Evolutionary conservation across 2,797 vertebrate species (phyloP), one percentile per base, ranked within the genome.

Genomic region (Melanotaenia pygmaea): DNA sequence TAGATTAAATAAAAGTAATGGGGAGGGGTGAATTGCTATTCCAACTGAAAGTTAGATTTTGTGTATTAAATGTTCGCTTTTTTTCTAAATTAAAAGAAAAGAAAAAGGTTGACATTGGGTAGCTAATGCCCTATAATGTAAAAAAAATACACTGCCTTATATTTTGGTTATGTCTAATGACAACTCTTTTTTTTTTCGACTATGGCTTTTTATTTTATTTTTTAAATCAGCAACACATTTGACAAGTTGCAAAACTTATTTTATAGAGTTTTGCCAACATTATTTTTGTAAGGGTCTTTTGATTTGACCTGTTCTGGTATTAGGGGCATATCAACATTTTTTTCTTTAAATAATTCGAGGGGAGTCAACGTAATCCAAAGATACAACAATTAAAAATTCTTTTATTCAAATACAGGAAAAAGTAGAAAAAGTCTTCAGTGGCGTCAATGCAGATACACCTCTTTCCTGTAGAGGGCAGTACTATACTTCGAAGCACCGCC

Each of bases 391-490:
- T 47, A 47, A 8, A 20, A 5, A 2, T 47, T 20, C 18, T 20
- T 20, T 20, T 18, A n/a, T 20, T n/a, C 18, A 47, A 47, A 47
- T 12, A 53, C 10, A 24, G 11, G 16, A 45, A 45, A 20, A 45
- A 14, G 12, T 45, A 20, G 43, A 45, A 45, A 45, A 45, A 8
- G 43, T 5, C 1, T 45, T 45, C 43, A 45, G 43, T 45, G 7
- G 43, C 14, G 18, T 20, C 20, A 12, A 13, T 47, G 70, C 60
- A 61, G 16, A 26, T 10, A 26, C 32, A 43, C 3, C 5, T 20
- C 3, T 0, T 6, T 38, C 79, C 76, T 40, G 5, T 18, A 60
- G 77, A 18, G 38, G 79, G 64, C 59, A 50, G 12, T n/a, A 59
- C 3, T 9, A 1, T 0, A 4, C n/a, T 18, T 3, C 56, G 2